Percentiles rank a stretch among this genome's conserved stretches.
These are phyloP conservation scores for Troides aeacus DNA, from an alignment of 2,888 invertebrate genomes.

Conservation along the genomic window DNA sequence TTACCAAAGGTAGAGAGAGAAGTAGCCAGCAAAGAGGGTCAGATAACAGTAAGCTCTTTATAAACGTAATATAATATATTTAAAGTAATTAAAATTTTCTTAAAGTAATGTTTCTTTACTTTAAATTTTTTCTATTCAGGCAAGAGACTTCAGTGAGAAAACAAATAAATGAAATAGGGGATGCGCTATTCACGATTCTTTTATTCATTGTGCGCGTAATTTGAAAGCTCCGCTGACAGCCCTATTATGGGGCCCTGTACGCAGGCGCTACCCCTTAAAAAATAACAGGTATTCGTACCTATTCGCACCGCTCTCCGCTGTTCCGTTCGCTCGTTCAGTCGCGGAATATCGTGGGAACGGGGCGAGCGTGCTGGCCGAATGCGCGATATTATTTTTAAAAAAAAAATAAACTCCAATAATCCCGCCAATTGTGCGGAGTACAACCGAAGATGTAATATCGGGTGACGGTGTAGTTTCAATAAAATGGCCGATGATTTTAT, in stretches of 20 bases:
- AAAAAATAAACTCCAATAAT: slow-evolving; percentile 45
- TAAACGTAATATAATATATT: no score
- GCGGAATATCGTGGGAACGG: slow-evolving; percentile 53
- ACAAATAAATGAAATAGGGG: not conserved
- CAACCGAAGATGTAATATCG: slow-evolving; percentile 44
- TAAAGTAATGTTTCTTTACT: no score
- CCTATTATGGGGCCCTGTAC: slow-evolving; percentile 35
- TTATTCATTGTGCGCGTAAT: slow-evolving; percentile 15
- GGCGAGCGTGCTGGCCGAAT: slow-evolving; percentile 61
- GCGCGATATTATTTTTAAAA: slow-evolving; percentile 39
- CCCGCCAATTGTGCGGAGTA: slow-evolving; percentile 39
- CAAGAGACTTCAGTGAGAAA: not conserved
- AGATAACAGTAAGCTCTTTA: no score
- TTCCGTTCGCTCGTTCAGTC: slow-evolving; percentile 61
- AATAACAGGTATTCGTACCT: slow-evolving; percentile 39
- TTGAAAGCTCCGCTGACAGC: slow-evolving; percentile 15
- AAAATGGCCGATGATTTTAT: slow-evolving; percentile 31
- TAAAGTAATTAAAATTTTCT: no score
- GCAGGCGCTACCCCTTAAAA: slow-evolving; percentile 44
- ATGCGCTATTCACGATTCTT: not conserved
- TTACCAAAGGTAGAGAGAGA: no score
- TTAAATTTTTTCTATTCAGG: no score
- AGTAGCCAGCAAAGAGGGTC: no score
- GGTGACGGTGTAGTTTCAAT: slow-evolving; percentile 33
- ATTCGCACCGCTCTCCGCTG: slow-evolving; percentile 26